Percentiles rank a stretch among this genome's conserved stretches.
Evolutionary conservation across 2,113 vertebrate genomes (phyloP).

Genomic region (Eolophus roseicapilla): DNA sequence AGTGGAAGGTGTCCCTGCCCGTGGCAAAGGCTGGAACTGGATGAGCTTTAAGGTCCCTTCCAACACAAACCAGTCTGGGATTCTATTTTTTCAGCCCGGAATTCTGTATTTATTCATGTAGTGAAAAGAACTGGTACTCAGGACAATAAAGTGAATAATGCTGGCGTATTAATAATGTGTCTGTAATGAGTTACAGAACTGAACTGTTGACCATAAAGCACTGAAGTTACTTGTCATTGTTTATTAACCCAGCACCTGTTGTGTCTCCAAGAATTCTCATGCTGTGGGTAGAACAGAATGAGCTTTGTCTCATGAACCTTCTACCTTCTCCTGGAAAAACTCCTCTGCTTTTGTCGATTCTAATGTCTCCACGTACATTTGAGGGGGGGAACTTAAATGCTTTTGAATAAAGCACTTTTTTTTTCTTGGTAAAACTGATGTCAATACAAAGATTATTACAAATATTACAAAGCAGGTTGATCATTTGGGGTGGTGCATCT

Average conservation of each 20-base stretch:
- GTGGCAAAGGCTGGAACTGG: neutral
- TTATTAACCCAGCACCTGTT: neutral
- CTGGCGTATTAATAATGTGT: neutral
- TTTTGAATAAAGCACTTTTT: neutral
- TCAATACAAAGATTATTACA: neutral
- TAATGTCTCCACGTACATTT: neutral
- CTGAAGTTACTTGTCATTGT: neutral
- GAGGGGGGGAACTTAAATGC: neutral
- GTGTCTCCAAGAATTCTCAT: neutral
- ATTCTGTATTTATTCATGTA: neutral
- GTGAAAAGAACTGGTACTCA: neutral
- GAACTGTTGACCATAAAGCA: neutral
- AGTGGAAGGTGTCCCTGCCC: neutral
- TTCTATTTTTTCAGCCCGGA: neutral
- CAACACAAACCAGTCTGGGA: neutral
- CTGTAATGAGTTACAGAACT: neutral
- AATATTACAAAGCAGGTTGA: neutral
- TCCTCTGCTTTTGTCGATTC: neutral
- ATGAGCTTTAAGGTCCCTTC: neutral
- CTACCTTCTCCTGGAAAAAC: neutral
- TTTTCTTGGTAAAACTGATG: neutral
- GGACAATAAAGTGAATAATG: neutral
- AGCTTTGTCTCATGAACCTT: neutral
- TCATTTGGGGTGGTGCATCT: neutral
- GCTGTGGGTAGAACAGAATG: neutral